Percentiles rank a stretch among this genome's conserved stretches.
These are phyloP conservation scores for Zaprionus lineosus DNA, from an alignment of 2,888 invertebrate species.

Conservation along the genomic window DNA sequence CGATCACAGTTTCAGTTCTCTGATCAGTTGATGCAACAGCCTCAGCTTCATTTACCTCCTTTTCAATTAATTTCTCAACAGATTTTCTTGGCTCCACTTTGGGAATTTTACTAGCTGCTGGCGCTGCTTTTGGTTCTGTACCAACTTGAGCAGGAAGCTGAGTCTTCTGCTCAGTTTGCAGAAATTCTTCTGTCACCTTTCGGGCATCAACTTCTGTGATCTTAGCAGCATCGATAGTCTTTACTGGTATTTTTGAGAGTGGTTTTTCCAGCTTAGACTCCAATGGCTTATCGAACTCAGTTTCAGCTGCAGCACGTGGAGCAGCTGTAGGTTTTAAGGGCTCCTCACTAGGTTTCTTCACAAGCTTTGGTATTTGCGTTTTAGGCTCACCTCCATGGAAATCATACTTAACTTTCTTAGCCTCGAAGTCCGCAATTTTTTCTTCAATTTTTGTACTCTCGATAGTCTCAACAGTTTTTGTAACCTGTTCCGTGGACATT, in stretches of 20 bases:
- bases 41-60: slow-evolving; percentile 51
- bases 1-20: slow-evolving; percentile 51
- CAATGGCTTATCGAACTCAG: slow-evolving; percentile 43
- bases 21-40: slow-evolving; percentile 52
- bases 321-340: slow-evolving; percentile 59
- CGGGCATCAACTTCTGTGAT: slow-evolving; percentile 49
- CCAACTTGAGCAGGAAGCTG: slow-evolving; percentile 21
- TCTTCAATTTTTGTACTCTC: slow-evolving; percentile 69
- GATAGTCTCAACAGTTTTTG: slow-evolving; percentile 42
- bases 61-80: slow-evolving; percentile 50
- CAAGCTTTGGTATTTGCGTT: slow-evolving; percentile 56
- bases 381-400: slow-evolving; percentile 74
- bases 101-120: slow-evolving; percentile 66
- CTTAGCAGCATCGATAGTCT: slow-evolving; percentile 37
- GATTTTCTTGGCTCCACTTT: slow-evolving; percentile 69
- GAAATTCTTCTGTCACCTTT: slow-evolving; percentile 62
- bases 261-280: slow-evolving; percentile 58
- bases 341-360: slow-evolving; percentile 53
- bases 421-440: slow-evolving; percentile 72
- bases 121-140: slow-evolving; percentile 45
- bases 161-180: slow-evolving; percentile 58
- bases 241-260: slow-evolving; percentile 64
- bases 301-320: slow-evolving; percentile 56
- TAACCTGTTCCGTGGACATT: slow-evolving; percentile 30
- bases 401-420: slow-evolving; percentile 72